Percentiles rank a stretch among this genome's conserved stretches.
phyloP scores from a whole-genome alignment of 2,797 vertebrate genomes.

The Macrochelys suwanniensis region DNA sequence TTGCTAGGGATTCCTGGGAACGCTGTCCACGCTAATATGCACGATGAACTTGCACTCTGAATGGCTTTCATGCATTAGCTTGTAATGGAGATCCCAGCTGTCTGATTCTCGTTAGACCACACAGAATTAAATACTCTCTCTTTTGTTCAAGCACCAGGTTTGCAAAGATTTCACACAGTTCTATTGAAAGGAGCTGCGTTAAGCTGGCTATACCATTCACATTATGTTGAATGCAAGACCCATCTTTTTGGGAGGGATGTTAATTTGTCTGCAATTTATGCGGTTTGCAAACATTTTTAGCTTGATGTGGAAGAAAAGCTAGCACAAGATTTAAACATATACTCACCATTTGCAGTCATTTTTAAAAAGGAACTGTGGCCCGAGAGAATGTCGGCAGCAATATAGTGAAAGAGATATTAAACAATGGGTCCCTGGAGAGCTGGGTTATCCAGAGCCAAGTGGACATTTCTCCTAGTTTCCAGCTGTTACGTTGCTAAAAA shows the following conservation, averaged over 20 bases:
- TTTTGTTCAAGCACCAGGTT: conserved; percentile 47
- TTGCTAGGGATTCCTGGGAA: conserved; percentile 29
- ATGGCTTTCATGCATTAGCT: conserved; percentile 53
- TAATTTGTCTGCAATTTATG: background rate
- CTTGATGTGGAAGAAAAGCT: background rate
- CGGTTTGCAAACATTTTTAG: conserved; percentile 7
- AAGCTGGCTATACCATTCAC: conserved; percentile 47
- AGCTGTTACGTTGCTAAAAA: conserved; percentile 27
- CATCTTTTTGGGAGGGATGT: background rate
- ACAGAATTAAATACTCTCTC: conserved; percentile 62
- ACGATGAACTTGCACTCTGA: conserved; percentile 44
- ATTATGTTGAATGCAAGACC: background rate
- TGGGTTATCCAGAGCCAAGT: background rate
- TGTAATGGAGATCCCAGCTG: conserved; percentile 62
- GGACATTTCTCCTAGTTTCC: background rate
- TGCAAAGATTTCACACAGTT: conserved; percentile 42
- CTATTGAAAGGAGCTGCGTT: conserved; percentile 36
- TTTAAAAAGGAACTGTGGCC: accelerated
- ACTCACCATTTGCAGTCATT: background rate
- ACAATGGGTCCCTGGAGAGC: background rate
- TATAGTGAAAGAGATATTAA: conserved; percentile 1
- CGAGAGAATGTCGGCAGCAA: background rate
- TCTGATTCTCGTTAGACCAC: conserved; percentile 66
- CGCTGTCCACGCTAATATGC: conserved; percentile 35
- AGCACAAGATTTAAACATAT: background rate